Base-by-base conservation (phyloP, 2,888 invertebrate species). In the Cyrtodaria siliqua region DNA sequence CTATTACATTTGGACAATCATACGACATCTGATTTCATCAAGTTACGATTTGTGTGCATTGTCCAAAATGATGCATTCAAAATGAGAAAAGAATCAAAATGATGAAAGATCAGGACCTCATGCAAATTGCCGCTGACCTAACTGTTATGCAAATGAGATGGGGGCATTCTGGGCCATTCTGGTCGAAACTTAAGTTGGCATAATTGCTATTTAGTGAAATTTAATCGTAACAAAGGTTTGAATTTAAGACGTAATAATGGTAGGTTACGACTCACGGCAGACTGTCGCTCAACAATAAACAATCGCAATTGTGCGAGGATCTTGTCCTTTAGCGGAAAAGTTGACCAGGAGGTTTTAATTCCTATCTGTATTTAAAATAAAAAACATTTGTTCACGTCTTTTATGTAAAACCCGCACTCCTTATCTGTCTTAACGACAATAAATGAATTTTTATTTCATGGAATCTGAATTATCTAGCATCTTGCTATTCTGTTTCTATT, bases 71-170 rank as follows among this genome's bases (percentile, higher is more conserved):
- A 71, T 76, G 66, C 67, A 76, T 67, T 67, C 53, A 67, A 76
- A 67, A 52, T 52, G 12, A 38, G 56, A 57, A 40, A 63, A 62
- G 49, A 71, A 52, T 26, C 1, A 20, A 50, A 63, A 57, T 59
- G 63, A 69, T 60, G 18, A 68, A 49, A 61, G 57, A 67, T 50
- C 29, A 12, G 24, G 67, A 53, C 49, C 73, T 59, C 63, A 63
- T 71, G 71, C 74, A 71, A 57, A 62, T 56, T 68, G 55, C 67
- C 44, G 44, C 61, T 60, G 61, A 49, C 40, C 62, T 61, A 63
- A 79, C 79, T 74, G 79, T 79, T 79, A 79, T 79, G 79, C 79
- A 74, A 79, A 79, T 79, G 29, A 68, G 50, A 26, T 12, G n/a
- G 33, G 23, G 24, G n/a, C n/a, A n/a, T n/a, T n/a, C n/a, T n/a